Conservation (phyloP, 2,888 invertebrate genomes). For the Lysandra bellargus region DNA sequence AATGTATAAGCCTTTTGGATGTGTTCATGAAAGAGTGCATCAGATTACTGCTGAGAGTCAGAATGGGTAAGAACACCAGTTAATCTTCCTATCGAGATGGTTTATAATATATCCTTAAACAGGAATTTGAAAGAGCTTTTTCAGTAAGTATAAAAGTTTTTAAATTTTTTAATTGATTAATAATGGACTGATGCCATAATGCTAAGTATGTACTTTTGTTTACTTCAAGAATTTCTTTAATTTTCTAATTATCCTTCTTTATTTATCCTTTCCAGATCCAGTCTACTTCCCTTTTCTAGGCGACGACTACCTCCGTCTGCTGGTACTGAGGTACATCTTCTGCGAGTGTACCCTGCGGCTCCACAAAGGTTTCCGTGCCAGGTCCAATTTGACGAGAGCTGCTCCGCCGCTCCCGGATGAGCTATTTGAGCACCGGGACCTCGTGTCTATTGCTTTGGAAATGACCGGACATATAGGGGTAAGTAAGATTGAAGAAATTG, state of each 20-base stretch:
- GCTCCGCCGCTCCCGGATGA: slow-evolving; percentile 94
- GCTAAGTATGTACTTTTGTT: too few species aligned
- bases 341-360: slow-evolving; percentile 94
- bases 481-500: slow-evolving; percentile 48
- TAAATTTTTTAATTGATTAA: too few species aligned
- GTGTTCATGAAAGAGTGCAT: slow-evolving; percentile 94
- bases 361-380: slow-evolving; percentile 91
- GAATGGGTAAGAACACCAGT: slow-evolving; percentile 56
- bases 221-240: too few species aligned
- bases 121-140: too few species aligned
- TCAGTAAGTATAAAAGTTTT: too few species aligned
- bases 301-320: slow-evolving; percentile 94
- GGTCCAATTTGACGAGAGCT: slow-evolving; percentile 91
- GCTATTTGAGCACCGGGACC: slow-evolving; percentile 89
- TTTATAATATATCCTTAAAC: too few species aligned
- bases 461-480: slow-evolving; percentile 92
- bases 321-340: slow-evolving; percentile 94
- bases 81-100: too few species aligned
- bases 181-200: too few species aligned
- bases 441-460: slow-evolving; percentile 90
- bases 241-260: too few species aligned
- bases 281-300: slow-evolving; percentile 93
- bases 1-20: slow-evolving; percentile 92
- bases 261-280: slow-evolving; percentile 72
- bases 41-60: slow-evolving; percentile 88